A percentile compares a stretch with the other conserved stretches of the same genome.
These are phyloP conservation scores for Zaprionus lachaisei DNA, from an alignment of 1,140 invertebrate genomes.

Conservation along the genomic window DNA sequence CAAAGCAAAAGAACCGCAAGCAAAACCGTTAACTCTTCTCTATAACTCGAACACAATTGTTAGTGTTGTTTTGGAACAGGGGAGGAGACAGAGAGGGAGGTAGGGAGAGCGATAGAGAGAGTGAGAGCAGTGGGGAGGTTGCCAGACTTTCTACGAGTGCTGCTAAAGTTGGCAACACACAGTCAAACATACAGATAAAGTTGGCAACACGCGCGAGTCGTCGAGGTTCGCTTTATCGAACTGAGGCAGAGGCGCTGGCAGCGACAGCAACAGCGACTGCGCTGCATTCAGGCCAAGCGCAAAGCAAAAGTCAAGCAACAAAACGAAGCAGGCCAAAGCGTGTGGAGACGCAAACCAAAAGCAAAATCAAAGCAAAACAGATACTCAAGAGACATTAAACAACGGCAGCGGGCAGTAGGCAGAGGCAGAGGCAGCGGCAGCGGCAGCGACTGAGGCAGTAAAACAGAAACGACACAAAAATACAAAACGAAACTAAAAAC, in stretches of 20 bases:
- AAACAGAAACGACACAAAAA: slow-evolving; percentile 49
- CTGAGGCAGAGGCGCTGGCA: slow-evolving; percentile 1
- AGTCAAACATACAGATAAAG: background rate
- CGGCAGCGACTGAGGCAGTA: slow-evolving; percentile 40
- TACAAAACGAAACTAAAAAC: slow-evolving; percentile 48
- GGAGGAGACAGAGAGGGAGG: background rate
- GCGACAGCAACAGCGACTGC: background rate
- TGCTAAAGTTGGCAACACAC: slow-evolving; percentile 4
- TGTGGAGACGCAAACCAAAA: slow-evolving; percentile 30
- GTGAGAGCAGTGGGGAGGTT: background rate
- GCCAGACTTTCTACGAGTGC: slow-evolving; percentile 7
- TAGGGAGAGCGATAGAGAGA: background rate
- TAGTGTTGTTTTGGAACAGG: background rate
- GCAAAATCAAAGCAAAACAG: slow-evolving; percentile 36
- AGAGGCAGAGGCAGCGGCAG: slow-evolving; percentile 35
- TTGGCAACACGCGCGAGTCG: background rate
- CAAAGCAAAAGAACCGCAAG: background rate
- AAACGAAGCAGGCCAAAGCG: slow-evolving; percentile 37
- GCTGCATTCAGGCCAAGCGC: slow-evolving; percentile 72
- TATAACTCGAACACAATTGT: slow-evolving; percentile 7
- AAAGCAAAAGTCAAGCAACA: slow-evolving; percentile 57
- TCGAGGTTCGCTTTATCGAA: slow-evolving; percentile 1
- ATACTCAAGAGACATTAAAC: slow-evolving; percentile 53
- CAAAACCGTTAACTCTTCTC: slow-evolving; percentile 3
- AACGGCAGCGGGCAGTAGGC: slow-evolving; percentile 20